Percentiles rank a stretch among this genome's conserved stretches.
phyloP scores from a whole-genome alignment of 2,113 vertebrate genomes.

The Equus przewalskii region DNA sequence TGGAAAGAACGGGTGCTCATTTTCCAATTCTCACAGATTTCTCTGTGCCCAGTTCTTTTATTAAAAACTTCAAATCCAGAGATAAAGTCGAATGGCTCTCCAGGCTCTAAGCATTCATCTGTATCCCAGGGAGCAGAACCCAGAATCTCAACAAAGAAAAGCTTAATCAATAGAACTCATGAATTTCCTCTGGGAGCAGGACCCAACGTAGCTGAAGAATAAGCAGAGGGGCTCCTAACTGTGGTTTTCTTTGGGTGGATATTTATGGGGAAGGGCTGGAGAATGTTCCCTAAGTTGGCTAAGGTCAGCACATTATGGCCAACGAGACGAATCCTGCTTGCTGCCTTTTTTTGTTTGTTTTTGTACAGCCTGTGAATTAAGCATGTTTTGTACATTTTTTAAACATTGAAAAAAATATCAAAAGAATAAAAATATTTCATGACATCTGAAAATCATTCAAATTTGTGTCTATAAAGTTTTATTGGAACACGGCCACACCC shows the following conservation, averaged over 20 bases:
- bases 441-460: slow-evolving; percentile 53
- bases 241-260: not conserved
- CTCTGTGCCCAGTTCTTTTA: slow-evolving; percentile 78
- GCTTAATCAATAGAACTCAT: slow-evolving; percentile 72
- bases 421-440: slow-evolving; percentile 36
- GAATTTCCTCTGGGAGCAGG: slow-evolving; percentile 64
- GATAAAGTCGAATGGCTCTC: slow-evolving; percentile 71
- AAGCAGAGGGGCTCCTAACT: not conserved
- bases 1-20: slow-evolving; percentile 77
- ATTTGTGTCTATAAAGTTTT: slow-evolving; percentile 37
- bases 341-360: not conserved
- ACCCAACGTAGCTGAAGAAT: not conserved
- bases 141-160: slow-evolving; percentile 75
- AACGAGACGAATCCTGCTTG: not conserved
- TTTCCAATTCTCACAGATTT: slow-evolving; percentile 77
- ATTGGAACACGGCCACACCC: not conserved
- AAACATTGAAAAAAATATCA: not conserved
- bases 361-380: not conserved
- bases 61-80: slow-evolving; percentile 81
- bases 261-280: slow-evolving; percentile 3
- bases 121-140: slow-evolving; percentile 75
- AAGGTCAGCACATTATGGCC: not conserved
- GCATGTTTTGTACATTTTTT: not conserved
- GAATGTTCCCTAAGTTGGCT: not conserved
- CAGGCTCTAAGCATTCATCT: slow-evolving; percentile 68